Conservation (phyloP, 2,113 vertebrate species). For the Nymphicus hollandicus region DNA sequence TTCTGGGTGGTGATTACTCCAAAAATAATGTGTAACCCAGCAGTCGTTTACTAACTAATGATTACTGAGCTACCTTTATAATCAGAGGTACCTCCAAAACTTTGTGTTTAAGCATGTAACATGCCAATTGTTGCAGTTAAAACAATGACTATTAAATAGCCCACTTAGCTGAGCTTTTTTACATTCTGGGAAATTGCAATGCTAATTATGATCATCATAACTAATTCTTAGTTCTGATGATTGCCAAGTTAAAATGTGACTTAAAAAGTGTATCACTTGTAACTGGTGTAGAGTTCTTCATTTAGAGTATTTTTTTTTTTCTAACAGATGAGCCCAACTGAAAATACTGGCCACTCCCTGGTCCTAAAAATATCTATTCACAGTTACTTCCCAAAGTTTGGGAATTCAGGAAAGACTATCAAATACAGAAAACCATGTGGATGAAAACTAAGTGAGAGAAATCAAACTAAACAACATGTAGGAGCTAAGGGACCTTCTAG, state of each 20-base stretch:
- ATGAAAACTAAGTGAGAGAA: background rate
- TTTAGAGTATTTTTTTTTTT: background rate
- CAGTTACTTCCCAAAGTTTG: background rate
- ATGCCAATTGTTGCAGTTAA: background rate
- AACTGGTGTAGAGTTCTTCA: background rate
- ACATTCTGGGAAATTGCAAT: background rate
- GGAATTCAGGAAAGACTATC: background rate
- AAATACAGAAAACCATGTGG: background rate
- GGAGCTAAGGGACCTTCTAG: background rate
- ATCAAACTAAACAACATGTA: background rate
- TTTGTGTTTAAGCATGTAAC: background rate
- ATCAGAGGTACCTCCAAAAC: background rate
- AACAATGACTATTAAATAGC: background rate
- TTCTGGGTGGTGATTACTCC: background rate
- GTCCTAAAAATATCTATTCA: background rate
- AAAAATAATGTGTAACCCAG: background rate
- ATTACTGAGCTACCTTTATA: background rate
- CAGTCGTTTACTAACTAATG: background rate
- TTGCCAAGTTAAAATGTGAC: background rate
- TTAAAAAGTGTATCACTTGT: background rate
- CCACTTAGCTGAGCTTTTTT: background rate
- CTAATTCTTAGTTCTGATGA: background rate
- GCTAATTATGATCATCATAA: background rate
- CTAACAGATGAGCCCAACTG: background rate
- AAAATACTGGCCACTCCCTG: background rate